Base-by-base conservation (phyloP, 2,113 vertebrate species). In the Entomyzon cyanotis region DNA sequence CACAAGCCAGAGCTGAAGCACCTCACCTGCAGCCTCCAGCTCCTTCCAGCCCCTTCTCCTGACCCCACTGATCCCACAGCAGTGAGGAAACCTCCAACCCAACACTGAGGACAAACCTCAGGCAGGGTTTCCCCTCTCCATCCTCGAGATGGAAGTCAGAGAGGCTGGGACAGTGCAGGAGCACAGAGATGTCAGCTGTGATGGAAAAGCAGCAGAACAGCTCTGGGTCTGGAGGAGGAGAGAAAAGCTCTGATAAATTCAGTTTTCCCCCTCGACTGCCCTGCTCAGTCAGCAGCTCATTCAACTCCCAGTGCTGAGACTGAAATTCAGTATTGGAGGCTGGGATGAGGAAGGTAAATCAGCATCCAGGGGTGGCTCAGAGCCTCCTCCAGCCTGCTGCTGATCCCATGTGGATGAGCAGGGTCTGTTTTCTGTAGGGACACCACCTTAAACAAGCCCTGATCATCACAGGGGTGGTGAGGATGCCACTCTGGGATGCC, bases 401-500 rank as follows among this genome's bases (percentile, higher is more conserved):
- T 49, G 70, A 64, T 68, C 77, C 23, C 53, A 17, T 3, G 5
- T 2, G 19, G 28, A 52, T 11, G 8, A 87, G n/a, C 0, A 1
- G 25, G 11, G 25, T 28, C n/a, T 65, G 19, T 6, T 64, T 71
- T 30, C 22, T 16, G 0, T 11, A 78, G 25, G 27, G 20, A 0
- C 22, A 30, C 4, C 20, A 55, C 16, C 33, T 1, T 9, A 37
- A 67, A 5, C 0, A 4, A 53, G 4, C 24, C 37, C 46, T 64
- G 60, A 8, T 50, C 10, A 3, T 18, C 1, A 0, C 27, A 25
- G 37, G 25, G 23, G 2, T 58, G 7, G 2, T 24, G 49, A 8
- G 23, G n/a, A 11, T 58, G 33, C 13, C 1, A 0, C 35, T 49
- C 47, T 10, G 52, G 44, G 75, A 33, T 55, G 18, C 5, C 33